Percentiles rank a stretch among this genome's conserved stretches.
These are phyloP conservation scores for Schizothorax lantsangensis DNA, from an alignment of 2,797 vertebrate genomes.

Conservation along the genomic window DNA sequence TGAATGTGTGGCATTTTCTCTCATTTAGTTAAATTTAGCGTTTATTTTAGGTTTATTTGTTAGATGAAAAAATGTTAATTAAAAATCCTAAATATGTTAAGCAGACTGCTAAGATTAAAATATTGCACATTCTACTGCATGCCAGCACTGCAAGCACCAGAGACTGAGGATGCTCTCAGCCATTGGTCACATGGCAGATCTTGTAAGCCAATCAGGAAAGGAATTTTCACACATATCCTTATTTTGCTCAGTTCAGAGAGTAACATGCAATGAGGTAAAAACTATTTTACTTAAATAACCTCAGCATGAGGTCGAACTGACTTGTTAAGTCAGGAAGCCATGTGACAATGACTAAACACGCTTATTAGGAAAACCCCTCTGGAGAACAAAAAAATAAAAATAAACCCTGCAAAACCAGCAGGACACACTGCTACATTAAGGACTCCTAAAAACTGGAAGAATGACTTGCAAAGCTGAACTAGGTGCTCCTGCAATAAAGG, in stretches of 20 bases:
- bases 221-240: background rate
- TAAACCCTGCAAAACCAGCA: background rate
- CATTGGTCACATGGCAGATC: conserved; percentile 1
- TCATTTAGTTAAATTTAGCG: background rate
- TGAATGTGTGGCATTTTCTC: background rate
- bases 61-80: background rate
- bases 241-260: background rate
- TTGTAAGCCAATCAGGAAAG: background rate
- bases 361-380: conserved; percentile 12
- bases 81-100: background rate
- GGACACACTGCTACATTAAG: background rate
- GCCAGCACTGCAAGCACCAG: background rate
- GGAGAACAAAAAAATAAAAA: background rate
- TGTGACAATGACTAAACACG: conserved; percentile 6
- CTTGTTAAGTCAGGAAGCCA: conserved; percentile 14
- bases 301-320: background rate
- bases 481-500: conserved; percentile 6
- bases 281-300: background rate
- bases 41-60: background rate
- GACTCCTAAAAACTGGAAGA: conserved; percentile 23
- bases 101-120: background rate
- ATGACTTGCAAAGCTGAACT: conserved; percentile 48
- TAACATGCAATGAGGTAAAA: background rate
- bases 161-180: background rate
- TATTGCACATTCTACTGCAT: background rate